phyloP scores from a whole-genome alignment of 2,797 vertebrate species.

The Rhyacichthys aspro region DNA sequence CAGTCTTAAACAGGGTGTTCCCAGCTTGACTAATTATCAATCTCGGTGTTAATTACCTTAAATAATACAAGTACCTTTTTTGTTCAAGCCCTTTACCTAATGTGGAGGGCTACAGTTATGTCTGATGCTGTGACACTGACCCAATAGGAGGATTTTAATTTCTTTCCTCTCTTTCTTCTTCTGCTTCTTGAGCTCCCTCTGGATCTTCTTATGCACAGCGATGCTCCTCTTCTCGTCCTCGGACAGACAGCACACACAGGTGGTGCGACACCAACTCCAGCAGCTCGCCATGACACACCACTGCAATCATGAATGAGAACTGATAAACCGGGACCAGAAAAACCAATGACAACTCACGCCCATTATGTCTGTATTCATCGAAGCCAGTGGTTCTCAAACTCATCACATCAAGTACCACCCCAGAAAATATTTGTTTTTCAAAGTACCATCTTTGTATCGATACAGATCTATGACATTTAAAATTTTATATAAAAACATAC shows the following conservation, averaged over 20 bases:
- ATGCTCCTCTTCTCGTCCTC: slow-evolving; percentile 76
- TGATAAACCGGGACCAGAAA: slow-evolving; percentile 1
- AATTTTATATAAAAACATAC: too few relatives aligned
- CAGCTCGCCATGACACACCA: slow-evolving; percentile 71
- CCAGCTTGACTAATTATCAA: neutral
- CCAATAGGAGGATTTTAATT: slow-evolving; percentile 83
- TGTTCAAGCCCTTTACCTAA: too few relatives aligned
- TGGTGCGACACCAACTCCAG: slow-evolving; percentile 62
- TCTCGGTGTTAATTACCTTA: neutral
- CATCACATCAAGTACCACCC: too few relatives aligned
- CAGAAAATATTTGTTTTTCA: too few relatives aligned
- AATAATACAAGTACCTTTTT: neutral
- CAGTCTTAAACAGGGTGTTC: slow-evolving; percentile 19
- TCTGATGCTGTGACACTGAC: slow-evolving; percentile 57
- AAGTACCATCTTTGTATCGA: too few relatives aligned
- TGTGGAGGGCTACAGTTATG: neutral
- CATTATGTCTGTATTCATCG: too few relatives aligned
- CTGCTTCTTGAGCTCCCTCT: slow-evolving; percentile 76
- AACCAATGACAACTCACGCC: neutral
- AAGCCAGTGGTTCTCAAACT: too few relatives aligned
- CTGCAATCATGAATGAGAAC: slow-evolving; percentile 19
- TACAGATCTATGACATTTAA: too few relatives aligned
- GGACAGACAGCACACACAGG: slow-evolving; percentile 75
- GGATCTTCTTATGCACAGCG: slow-evolving; percentile 78
- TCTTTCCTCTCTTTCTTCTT: slow-evolving; percentile 76